A percentile compares a stretch with the other conserved stretches of the same genome.
Evolutionary conservation across 1,140 invertebrate genomes (phyloP).

Genomic region (Vanessa tameamea): DNA sequence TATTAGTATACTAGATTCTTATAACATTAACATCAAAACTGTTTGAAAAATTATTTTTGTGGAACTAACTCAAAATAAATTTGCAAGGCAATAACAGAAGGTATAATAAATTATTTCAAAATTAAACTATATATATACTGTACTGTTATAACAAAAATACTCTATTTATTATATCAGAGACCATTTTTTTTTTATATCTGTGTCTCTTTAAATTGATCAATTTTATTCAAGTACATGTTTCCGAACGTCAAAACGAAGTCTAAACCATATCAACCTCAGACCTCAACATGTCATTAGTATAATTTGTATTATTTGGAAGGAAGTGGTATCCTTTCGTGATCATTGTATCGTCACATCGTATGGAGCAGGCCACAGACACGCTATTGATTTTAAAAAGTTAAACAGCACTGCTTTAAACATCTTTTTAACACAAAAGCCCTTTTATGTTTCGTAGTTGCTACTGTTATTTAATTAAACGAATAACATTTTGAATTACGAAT

Average conservation of each 20-base stretch:
- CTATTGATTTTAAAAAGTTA: slow-evolving; percentile 25
- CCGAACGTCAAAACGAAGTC: slow-evolving; percentile 2
- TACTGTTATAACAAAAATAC: no score
- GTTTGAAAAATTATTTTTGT: no score
- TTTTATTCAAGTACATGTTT: slow-evolving; percentile 16
- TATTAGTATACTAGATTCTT: no score
- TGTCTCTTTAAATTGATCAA: background rate
- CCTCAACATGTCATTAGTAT: slow-evolving; percentile 28
- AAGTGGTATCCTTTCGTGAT: slow-evolving; percentile 44
- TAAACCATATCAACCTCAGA: slow-evolving; percentile 13
- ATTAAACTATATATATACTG: no score
- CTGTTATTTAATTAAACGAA: background rate
- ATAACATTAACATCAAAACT: no score
- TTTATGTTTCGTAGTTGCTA: slow-evolving; percentile 6
- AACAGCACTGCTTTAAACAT: slow-evolving; percentile 3
- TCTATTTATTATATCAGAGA: no score
- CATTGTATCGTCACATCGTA: slow-evolving; percentile 38
- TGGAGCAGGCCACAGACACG: slow-evolving; percentile 1
- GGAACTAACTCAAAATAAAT: no score
- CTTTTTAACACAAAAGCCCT: background rate
- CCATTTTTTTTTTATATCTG: no score
- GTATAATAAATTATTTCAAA: no score
- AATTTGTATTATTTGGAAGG: slow-evolving; percentile 31
- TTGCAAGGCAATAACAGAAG: no score
- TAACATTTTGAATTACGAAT: no score